Base-by-base conservation (phyloP, 2,797 vertebrate genomes). In the Malacoraja senta region DNA sequence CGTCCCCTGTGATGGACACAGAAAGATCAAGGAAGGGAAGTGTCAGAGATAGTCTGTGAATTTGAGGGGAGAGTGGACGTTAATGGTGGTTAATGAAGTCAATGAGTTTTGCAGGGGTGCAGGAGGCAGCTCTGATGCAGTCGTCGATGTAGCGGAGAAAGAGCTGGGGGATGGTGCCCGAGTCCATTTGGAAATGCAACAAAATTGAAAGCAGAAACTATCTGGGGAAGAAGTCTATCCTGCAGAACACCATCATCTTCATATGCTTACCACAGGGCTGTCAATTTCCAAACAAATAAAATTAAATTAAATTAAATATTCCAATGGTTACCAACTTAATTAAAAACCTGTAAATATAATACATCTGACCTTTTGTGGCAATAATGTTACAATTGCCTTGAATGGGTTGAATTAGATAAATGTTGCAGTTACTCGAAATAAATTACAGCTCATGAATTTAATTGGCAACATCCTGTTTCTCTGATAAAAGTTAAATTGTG, bases 401-500 rank as follows among this genome's bases (percentile, higher is more conserved):
- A 88, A 88, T 68, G 84, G 32, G 63, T n/a, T 88, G 84, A 35
- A 68, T 8, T 68, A 35, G n/a, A 68, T 68, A 21, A 35, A 17
- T 88, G 9, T 32, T 35, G 19, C 84, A 35, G 84, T 88, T 88
- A 88, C n/a, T 68, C 8, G 15, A 88, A 68, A 35, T 88, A 88
- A 68, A 88, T 88, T 32, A 21, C 84, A 88, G n/a, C 0, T 3
- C 29, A 68, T 88, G 84, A 19, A 63, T 63, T 35, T 68, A 68
- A 88, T 88, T 68, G 84, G 63, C 84, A 88, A 88, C n/a, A 88
- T 88, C 84, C 84, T 88, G 63, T 68, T 24, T 68, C n/a, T 35
- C 7, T 63, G n/a, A 35, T 68, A 88, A 88, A 68, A 68, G 84
- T 63, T 88, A 65, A 63, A 35, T 88, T 88, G 68, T 44, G 35